Percentiles rank a stretch among this genome's conserved stretches.
Evolutionary conservation across 2,113 vertebrate species (phyloP).

Genomic region (Donacobius atricapilla): DNA sequence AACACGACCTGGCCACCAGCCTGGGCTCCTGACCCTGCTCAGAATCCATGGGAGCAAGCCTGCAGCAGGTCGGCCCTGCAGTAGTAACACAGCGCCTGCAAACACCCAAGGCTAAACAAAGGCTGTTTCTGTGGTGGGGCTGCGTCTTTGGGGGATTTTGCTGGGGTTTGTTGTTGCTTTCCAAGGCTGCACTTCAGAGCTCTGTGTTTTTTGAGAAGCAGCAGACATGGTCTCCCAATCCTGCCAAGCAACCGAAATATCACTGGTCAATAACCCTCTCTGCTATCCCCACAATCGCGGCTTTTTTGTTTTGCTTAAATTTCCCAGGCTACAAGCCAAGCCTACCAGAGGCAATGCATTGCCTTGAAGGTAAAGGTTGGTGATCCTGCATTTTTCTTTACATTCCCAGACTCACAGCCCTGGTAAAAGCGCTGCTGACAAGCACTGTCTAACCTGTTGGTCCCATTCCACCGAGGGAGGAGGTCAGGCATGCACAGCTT

Average conservation of each 20-base stretch:
- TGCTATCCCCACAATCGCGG: background rate
- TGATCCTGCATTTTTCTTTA: background rate
- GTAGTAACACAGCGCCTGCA: accelerated
- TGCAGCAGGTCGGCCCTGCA: background rate
- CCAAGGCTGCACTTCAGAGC: background rate
- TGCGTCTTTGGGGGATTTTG: background rate
- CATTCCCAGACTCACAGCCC: background rate
- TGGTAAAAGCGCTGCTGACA: background rate
- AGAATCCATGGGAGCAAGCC: background rate
- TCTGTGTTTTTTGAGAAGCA: background rate
- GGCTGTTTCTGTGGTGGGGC: background rate
- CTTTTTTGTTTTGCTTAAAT: background rate
- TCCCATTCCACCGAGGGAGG: background rate
- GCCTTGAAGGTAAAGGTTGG: background rate
- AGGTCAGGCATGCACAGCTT: background rate
- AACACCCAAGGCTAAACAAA: background rate
- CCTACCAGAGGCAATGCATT: background rate
- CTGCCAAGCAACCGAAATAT: background rate
- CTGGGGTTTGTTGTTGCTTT: background rate
- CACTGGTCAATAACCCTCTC: background rate
- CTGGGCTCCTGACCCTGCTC: background rate
- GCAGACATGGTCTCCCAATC: background rate
- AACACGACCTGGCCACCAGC: background rate
- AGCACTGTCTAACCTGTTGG: background rate
- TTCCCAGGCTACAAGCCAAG: background rate